phyloP scores from a whole-genome alignment of 2,113 vertebrate species.

The Sebastes fasciatus region DNA sequence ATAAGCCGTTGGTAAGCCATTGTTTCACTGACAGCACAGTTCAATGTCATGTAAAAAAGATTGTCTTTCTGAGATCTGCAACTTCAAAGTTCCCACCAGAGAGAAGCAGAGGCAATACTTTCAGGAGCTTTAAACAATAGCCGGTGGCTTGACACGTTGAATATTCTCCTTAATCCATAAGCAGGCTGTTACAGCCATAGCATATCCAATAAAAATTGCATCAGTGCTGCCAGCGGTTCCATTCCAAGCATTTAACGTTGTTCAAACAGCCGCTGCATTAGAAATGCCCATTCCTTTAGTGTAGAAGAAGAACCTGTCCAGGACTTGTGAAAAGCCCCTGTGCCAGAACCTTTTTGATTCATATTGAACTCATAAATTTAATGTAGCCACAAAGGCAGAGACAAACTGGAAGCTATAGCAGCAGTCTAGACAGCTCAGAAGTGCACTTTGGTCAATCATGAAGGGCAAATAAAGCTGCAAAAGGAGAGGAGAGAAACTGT shows the following conservation, averaged over 20 bases:
- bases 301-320: not conserved
- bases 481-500: not conserved
- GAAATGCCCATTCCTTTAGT: not conserved
- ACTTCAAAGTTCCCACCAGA: conserved; percentile 42
- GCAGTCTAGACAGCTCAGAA: conserved; percentile 15
- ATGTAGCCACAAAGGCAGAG: not conserved
- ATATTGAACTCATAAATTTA: not conserved
- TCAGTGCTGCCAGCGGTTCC: conserved; percentile 2
- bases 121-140: conserved; percentile 47
- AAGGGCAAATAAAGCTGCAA: conserved; percentile 24
- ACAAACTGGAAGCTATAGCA: conserved; percentile 21
- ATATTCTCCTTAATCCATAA: conserved; percentile 38
- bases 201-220: conserved; percentile 15
- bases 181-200: conserved; percentile 15
- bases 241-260: not conserved
- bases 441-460: conserved; percentile 28
- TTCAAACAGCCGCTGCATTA: conserved; percentile 20
- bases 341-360: not conserved
- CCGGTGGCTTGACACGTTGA: conserved; percentile 22
- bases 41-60: conserved; percentile 24
- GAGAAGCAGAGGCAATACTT: conserved; percentile 1
- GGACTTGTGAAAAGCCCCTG: not conserved
- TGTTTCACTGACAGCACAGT: conserved; percentile 12
- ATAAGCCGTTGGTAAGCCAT: conserved; percentile 21
- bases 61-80: conserved; percentile 5